Conservation (phyloP, 2,797 vertebrate species). For the Lycodopsis pacificus region DNA sequence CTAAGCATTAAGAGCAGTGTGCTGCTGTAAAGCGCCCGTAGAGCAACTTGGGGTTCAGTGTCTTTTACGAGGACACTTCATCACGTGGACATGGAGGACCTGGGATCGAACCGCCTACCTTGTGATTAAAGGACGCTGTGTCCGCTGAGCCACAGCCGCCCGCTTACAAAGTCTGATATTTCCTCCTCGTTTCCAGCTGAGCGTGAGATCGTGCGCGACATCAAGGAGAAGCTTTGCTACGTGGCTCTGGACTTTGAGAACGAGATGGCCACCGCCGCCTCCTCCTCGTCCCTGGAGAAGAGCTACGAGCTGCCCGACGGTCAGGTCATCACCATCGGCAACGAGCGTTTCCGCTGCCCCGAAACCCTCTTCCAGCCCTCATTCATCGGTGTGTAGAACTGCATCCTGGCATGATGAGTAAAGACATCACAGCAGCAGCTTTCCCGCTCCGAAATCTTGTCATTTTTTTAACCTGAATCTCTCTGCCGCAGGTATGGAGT, state of each 20-base stretch:
- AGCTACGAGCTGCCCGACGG: conserved; percentile 91
- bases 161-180: conserved; percentile 2
- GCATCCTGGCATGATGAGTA: too few relatives aligned
- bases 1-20: neutral
- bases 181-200: conserved; percentile 72
- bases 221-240: conserved; percentile 87
- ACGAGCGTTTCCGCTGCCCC: conserved; percentile 94
- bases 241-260: conserved; percentile 86
- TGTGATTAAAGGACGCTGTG: neutral
- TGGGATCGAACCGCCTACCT: neutral
- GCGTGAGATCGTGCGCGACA: conserved; percentile 86
- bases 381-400: conserved; percentile 84
- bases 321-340: conserved; percentile 96
- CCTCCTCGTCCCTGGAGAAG: conserved; percentile 85
- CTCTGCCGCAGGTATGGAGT: conserved; percentile 78
- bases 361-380: conserved; percentile 95
- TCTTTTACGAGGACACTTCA: neutral
- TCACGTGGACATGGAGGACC: neutral
- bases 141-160: neutral
- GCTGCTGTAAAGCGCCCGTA: neutral
- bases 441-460: too few relatives aligned
- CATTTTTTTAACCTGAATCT: neutral
- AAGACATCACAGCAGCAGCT: neutral
- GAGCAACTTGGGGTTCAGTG: neutral
- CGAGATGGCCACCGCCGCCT: conserved; percentile 85